Base-by-base conservation (phyloP, 2,888 invertebrate species). In the Antheraea yamamai region DNA sequence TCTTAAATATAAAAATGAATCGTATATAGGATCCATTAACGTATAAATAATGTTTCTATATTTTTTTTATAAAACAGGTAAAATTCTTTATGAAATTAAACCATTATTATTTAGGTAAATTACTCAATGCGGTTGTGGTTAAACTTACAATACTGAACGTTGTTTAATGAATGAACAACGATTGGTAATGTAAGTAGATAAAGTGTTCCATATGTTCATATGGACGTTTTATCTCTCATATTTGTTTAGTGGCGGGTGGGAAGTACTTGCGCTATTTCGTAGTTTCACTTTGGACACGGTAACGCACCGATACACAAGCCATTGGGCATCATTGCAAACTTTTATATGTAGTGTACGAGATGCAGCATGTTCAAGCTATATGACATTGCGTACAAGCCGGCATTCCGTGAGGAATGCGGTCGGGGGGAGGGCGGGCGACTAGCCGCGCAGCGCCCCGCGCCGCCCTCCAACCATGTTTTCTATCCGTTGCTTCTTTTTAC, bases 361-460 rank as follows among this genome's bases (percentile, higher is more conserved):
- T 84, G 83, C 82, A 85, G 83, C 82, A 82, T 82, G 86, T 85
- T 83, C 82, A 82, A 92, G 89, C 90, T 91, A 91, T 91, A 93
- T 94, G 94, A 94, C 94, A 94, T 94, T 94, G 94, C 93, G 88
- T 94, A 89, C 89, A 91, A 91, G 93, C 94, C 92, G 92, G 92
- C 92, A 94, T 92, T 91, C 91, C 93, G 89, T 90, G 91, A 90
- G 94, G 94, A 95, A 95, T 94, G 95, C 93, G 94, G 94, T 92
- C 94, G 94, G 86, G 82, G 94, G 86, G 82, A 88, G 88, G 85
- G 91, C 90, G 87, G 86, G 82, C 87, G 88, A 87, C 93, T 92
- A 88, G 86, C 86, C 85, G 88, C 87, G 86, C 88, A 85, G 86
- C 87, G 80, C 88, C 86, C 88, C 89, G 89, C 91, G 83, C 88